Evolutionary conservation across 2,888 invertebrate species (phyloP).

Genomic region (Eurytoma adleriae): DNA sequence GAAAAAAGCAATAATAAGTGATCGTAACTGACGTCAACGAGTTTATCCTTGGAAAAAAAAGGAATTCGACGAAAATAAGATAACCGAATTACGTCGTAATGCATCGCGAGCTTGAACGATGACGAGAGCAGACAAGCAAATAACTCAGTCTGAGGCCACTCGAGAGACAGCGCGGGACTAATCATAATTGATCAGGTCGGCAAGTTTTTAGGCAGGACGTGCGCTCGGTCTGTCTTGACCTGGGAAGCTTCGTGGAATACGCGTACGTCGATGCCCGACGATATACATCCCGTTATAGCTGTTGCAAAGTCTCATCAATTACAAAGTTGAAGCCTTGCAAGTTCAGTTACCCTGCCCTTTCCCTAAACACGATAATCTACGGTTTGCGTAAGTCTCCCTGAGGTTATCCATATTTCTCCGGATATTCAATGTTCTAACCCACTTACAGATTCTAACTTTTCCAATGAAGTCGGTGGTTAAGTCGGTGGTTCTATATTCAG

Average conservation of each 20-base stretch:
- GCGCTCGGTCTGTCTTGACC: background rate
- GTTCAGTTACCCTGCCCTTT: constrained; percentile 15
- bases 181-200: constrained; percentile 20
- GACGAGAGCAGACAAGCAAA: background rate
- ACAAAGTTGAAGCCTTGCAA: constrained; percentile 49
- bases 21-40: too few species aligned
- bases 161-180: background rate
- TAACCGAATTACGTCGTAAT: too few species aligned
- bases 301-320: constrained; percentile 55
- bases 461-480: background rate
- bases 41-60: too few species aligned
- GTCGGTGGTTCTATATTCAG: too few species aligned
- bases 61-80: too few species aligned
- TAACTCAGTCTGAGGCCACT: background rate
- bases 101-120: too few species aligned
- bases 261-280: background rate
- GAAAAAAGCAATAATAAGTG: too few species aligned
- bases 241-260: background rate
- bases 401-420: constrained; percentile 46
- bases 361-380: constrained; percentile 50
- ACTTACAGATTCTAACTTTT: constrained; percentile 11
- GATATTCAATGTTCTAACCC: constrained; percentile 47
- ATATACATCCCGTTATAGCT: constrained; percentile 13
- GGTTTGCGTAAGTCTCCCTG: background rate
- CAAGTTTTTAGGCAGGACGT: background rate